phyloP scores from a whole-genome alignment of 2,888 invertebrate genomes.

The Pammene aurita region DNA sequence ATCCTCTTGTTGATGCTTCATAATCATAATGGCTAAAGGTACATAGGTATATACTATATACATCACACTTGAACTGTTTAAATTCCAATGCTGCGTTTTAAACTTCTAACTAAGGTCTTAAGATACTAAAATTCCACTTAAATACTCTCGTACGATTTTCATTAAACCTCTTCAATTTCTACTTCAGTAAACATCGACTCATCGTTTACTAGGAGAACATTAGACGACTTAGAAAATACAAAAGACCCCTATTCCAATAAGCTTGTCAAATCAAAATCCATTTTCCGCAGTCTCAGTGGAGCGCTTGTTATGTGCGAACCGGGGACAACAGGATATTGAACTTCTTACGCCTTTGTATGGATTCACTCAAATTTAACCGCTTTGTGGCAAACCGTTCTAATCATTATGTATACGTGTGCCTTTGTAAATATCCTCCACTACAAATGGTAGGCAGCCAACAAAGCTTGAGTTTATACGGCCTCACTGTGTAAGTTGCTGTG shows the following conservation, averaged over 20 bases:
- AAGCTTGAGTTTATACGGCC: constrained; percentile 10
- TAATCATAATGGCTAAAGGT: no score
- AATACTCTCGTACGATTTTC: constrained; percentile 21
- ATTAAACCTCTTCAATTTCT: constrained; percentile 24
- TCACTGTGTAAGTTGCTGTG: background rate
- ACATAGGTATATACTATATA: no score
- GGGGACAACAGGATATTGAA: constrained; percentile 41
- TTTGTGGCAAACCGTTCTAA: constrained; percentile 36
- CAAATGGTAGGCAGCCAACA: constrained; percentile 14
- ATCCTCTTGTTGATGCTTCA: no score
- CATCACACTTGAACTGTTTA: no score
- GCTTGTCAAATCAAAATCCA: constrained; percentile 40
- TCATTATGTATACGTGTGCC: constrained; percentile 25
- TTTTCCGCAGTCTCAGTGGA: constrained; percentile 28
- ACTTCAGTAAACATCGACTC: constrained; percentile 46
- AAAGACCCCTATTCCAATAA: constrained; percentile 32
- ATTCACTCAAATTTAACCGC: constrained; percentile 39
- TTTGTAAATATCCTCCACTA: constrained; percentile 23
- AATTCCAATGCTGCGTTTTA: no score
- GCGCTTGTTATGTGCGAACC: constrained; percentile 25
- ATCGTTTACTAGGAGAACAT: constrained; percentile 27
- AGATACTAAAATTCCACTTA: background rate
- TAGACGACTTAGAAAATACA: constrained; percentile 30
- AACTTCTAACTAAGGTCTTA: no score
- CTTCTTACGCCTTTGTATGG: constrained; percentile 38